These are phyloP conservation scores for Pachypeltis micranthus DNA, from an alignment of 1,140 invertebrate species.

Conservation along the genomic window DNA sequence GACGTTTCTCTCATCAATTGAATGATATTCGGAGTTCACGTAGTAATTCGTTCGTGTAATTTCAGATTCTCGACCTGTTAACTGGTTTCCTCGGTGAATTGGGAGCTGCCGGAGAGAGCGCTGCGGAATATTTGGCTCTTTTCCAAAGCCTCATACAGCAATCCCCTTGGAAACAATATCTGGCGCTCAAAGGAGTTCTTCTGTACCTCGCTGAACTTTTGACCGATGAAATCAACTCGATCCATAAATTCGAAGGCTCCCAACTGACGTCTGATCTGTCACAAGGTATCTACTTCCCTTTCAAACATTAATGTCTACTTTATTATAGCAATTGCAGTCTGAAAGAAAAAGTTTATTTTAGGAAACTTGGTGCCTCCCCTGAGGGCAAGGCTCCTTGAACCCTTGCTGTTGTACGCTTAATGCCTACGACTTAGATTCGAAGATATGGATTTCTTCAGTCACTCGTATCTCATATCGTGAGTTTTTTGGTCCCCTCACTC, in stretches of 20 bases:
- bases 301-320: conserved; percentile 5
- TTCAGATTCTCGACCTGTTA: conserved; percentile 65
- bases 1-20: conserved; percentile 19
- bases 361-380: too few species aligned
- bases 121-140: conserved; percentile 77
- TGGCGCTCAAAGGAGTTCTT: conserved; percentile 76
- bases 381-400: background rate
- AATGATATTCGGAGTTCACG: conserved; percentile 11
- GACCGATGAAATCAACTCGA: conserved; percentile 72
- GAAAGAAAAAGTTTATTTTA: conserved; percentile 6
- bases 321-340: background rate
- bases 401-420: too few species aligned
- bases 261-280: conserved; percentile 87
- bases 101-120: conserved; percentile 72
- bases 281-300: conserved; percentile 50
- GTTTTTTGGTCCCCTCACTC: too few species aligned
- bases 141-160: conserved; percentile 76
- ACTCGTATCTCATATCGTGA: too few species aligned
- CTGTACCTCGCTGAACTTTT: conserved; percentile 72
- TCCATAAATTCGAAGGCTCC: conserved; percentile 76
- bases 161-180: conserved; percentile 83
- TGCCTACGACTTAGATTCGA: too few species aligned
- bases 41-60: too few species aligned
- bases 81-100: conserved; percentile 80
- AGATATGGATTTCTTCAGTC: too few species aligned